Evolutionary conservation across 2,797 vertebrate genomes (phyloP).

Genomic region (Acomys russatus): DNA sequence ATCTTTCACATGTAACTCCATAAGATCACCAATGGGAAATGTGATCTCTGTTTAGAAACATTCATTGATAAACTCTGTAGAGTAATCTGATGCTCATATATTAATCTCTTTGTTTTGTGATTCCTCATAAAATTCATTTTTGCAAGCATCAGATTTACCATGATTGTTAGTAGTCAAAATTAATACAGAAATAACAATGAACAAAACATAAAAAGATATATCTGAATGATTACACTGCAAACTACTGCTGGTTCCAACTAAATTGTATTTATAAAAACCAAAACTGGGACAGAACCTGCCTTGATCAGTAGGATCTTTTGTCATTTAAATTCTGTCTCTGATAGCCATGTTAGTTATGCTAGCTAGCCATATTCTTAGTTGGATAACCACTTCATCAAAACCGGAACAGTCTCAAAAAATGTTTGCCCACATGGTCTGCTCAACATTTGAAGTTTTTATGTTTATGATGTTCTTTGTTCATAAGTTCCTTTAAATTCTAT

Average conservation of each 20-base stretch:
- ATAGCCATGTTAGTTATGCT: background rate
- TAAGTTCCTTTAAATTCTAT: background rate
- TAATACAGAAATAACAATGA: too few species aligned
- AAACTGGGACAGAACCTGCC: background rate
- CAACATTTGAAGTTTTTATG: background rate
- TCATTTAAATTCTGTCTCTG: background rate
- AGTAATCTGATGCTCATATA: background rate
- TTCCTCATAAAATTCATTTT: background rate
- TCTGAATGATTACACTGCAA: too few species aligned
- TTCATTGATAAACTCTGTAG: background rate
- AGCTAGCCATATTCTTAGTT: background rate
- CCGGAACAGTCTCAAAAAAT: background rate
- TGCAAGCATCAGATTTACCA: background rate
- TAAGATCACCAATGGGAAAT: background rate
- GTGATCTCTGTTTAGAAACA: background rate
- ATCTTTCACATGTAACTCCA: background rate
- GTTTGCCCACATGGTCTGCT: background rate
- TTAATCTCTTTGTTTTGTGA: background rate
- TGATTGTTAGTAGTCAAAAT: background rate
- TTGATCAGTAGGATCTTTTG: background rate
- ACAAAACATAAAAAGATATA: background rate
- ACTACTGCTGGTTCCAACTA: background rate
- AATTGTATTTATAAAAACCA: background rate
- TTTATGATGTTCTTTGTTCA: too few species aligned
- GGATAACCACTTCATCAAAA: background rate